These are phyloP conservation scores for Kryptolebias marmoratus DNA, from an alignment of 2,113 vertebrate genomes.

Conservation along the genomic window DNA sequence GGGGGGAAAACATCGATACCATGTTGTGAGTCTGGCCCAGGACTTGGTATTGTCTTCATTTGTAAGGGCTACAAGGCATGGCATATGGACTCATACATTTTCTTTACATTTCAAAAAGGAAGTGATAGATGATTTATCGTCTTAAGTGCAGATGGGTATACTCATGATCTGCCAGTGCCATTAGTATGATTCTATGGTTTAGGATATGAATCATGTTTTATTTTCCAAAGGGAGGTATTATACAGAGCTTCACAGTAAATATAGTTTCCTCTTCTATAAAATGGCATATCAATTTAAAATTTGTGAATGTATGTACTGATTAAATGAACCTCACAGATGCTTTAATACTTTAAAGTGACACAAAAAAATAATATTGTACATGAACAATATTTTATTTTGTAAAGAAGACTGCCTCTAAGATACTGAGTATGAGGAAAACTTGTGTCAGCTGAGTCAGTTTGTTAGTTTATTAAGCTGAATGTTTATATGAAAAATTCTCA, in stretches of 20 bases:
- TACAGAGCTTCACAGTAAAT: conserved; percentile 54
- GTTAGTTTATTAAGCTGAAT: not conserved
- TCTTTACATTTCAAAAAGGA: conserved; percentile 63
- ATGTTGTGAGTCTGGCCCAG: conserved; percentile 81
- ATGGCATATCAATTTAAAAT: conserved; percentile 32
- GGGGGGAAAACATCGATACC: conserved; percentile 85
- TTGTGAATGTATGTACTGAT: conserved; percentile 7
- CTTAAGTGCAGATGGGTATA: conserved; percentile 64
- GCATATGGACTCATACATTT: conserved; percentile 65
- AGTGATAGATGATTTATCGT: conserved; percentile 68
- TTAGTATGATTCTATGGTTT: conserved; percentile 62
- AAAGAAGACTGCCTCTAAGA: too few species aligned
- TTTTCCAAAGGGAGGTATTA: conserved; percentile 51
- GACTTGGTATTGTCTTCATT: conserved; percentile 78
- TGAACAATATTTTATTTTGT: too few species aligned
- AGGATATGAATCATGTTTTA: conserved; percentile 58
- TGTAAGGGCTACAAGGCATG: conserved; percentile 54
- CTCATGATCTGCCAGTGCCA: conserved; percentile 54
- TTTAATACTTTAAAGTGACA: not conserved
- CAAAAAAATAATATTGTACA: not conserved
- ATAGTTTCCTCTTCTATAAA: conserved; percentile 49
- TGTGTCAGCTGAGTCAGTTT: not conserved
- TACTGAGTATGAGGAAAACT: not conserved
- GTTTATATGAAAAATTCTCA: not conserved
- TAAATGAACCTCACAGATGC: not conserved